These are phyloP conservation scores for Hypanus sabinus DNA, from an alignment of 2,113 vertebrate genomes.

Conservation along the genomic window DNA sequence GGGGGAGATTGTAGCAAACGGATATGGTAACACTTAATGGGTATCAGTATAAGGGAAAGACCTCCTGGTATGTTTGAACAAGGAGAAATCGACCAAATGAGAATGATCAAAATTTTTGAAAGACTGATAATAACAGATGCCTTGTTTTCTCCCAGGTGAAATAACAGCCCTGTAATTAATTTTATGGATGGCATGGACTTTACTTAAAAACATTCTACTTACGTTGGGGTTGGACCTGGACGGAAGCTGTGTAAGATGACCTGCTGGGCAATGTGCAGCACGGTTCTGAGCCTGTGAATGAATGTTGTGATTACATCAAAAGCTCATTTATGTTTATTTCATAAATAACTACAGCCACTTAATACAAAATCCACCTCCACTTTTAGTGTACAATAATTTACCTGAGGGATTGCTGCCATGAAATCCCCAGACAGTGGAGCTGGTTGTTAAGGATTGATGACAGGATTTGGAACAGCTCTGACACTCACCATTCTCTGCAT, in stretches of 20 bases:
- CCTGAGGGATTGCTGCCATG: slow-evolving; percentile 98
- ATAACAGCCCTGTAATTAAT: too few species aligned
- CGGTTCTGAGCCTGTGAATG: slow-evolving; percentile 81
- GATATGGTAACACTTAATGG: too few species aligned
- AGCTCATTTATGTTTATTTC: background rate
- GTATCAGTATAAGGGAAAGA: too few species aligned
- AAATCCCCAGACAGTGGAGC: slow-evolving; percentile 96
- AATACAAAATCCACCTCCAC: background rate
- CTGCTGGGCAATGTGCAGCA: slow-evolving; percentile 91
- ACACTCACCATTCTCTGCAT: slow-evolving; percentile 99
- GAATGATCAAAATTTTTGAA: too few species aligned
- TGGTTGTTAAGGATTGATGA: slow-evolving; percentile 94
- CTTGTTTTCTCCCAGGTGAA: too few species aligned
- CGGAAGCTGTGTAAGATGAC: slow-evolving; percentile 87
- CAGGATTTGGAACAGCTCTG: slow-evolving; percentile 89
- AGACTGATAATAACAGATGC: too few species aligned
- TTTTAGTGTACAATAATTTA: slow-evolving; percentile 41
- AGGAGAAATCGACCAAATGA: too few species aligned
- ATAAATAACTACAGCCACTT: background rate
- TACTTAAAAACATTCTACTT: slow-evolving; percentile 50
- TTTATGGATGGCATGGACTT: too few species aligned
- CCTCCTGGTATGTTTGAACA: too few species aligned
- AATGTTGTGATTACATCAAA: background rate
- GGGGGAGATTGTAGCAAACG: too few species aligned
- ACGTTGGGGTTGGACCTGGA: slow-evolving; percentile 94